These are phyloP conservation scores for Enoplolaimus lenunculus DNA, from an alignment of 2,888 invertebrate species.

Conservation along the genomic window DNA sequence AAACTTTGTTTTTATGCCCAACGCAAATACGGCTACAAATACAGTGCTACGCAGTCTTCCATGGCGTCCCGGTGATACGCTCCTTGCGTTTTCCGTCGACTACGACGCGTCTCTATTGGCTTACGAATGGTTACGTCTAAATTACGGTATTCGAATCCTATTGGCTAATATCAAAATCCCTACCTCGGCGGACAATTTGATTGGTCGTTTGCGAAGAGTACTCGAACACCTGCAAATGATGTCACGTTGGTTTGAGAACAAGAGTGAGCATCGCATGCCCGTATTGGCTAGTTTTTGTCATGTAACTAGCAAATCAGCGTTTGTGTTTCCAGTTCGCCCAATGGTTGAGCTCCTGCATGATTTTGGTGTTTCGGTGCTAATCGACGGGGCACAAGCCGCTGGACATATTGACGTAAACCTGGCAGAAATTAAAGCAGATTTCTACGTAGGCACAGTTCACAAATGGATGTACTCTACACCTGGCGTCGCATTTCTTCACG, in stretches of 20 bases:
- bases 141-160: neutral
- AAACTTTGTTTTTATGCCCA: neutral
- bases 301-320: conserved; percentile 15
- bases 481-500: conserved; percentile 8
- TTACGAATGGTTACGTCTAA: conserved; percentile 1
- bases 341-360: neutral
- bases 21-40: conserved; percentile 7
- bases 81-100: conserved; percentile 13
- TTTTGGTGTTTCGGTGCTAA: conserved; percentile 6
- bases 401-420: conserved; percentile 9
- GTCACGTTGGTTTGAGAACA: too few species aligned
- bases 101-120: conserved; percentile 11
- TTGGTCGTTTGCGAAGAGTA: neutral
- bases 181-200: neutral
- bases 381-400: conserved; percentile 15
- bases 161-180: neutral
- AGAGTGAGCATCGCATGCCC: neutral
- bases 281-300: conserved; percentile 15
- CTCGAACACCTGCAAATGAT: neutral
- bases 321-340: neutral
- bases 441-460: conserved; percentile 5
- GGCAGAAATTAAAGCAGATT: conserved; percentile 9
- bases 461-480: conserved; percentile 10
- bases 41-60: conserved; percentile 6
- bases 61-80: conserved; percentile 9